Percentiles rank a stretch among this genome's conserved stretches.
These are phyloP conservation scores for Vultur gryphus DNA, from an alignment of 2,797 vertebrate genomes.

Conservation along the genomic window DNA sequence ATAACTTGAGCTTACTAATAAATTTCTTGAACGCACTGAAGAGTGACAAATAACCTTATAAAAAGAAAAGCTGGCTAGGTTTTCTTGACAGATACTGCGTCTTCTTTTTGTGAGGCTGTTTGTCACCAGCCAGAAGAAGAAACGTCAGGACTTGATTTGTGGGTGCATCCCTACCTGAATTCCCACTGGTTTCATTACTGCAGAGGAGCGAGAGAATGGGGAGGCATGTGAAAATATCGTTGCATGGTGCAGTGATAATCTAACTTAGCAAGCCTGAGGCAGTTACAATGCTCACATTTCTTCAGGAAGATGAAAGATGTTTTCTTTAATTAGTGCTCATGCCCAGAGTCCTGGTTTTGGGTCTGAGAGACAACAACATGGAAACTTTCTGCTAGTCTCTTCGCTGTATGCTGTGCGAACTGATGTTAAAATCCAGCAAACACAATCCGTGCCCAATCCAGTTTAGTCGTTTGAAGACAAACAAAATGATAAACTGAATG, in stretches of 20 bases:
- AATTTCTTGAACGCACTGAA: not conserved
- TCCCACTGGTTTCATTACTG: not conserved
- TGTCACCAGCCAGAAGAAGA: not conserved
- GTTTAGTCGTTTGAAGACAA: not conserved
- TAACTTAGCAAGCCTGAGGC: not conserved
- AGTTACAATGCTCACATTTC: not conserved
- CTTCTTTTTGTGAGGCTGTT: not conserved
- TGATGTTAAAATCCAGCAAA: not conserved
- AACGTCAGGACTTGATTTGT: not conserved
- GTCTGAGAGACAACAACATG: not conserved
- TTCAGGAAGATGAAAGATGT: not conserved
- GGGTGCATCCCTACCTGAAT: not conserved
- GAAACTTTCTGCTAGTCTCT: not conserved
- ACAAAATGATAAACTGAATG: not conserved
- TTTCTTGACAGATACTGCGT: not conserved
- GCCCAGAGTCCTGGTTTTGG: not conserved
- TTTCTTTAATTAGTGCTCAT: not conserved
- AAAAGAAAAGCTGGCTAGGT: not conserved
- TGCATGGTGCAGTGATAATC: not conserved
- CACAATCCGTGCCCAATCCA: accelerated
- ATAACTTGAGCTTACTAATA: not conserved
- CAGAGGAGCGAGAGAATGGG: not conserved
- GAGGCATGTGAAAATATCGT: not conserved
- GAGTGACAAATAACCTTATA: not conserved
- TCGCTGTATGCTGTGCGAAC: accelerated